Evolutionary conservation across 2,113 vertebrate genomes (phyloP).

Genomic region (Sardina pilchardus): DNA sequence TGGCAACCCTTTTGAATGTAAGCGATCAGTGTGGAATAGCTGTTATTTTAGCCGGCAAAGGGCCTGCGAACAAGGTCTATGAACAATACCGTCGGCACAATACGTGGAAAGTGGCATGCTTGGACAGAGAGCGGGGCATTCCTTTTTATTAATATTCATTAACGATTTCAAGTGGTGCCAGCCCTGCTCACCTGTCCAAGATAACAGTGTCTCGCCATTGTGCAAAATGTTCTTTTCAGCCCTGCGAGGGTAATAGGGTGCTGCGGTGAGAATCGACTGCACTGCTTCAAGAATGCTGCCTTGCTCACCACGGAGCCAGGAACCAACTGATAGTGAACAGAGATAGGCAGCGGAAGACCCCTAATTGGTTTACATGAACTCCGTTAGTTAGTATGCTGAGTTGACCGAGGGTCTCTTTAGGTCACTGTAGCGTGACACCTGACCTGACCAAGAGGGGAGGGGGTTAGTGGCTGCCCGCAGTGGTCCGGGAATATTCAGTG

Average conservation of each 20-base stretch:
- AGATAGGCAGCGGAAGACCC: not conserved
- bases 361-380: not conserved
- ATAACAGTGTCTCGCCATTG: not conserved
- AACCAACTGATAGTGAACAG: not conserved
- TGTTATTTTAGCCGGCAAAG: constrained; percentile 27
- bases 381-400: not conserved
- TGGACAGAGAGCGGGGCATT: constrained; percentile 9
- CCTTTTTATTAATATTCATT: constrained; percentile 12
- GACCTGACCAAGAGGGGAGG: not conserved
- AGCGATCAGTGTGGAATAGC: constrained; percentile 7
- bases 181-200: not conserved
- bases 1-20: constrained; percentile 25
- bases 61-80: not conserved
- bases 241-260: not conserved
- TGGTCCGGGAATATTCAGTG: not conserved
- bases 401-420: not conserved
- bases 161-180: not conserved
- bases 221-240: not conserved
- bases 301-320: not conserved
- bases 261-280: not conserved
- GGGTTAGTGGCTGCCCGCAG: no score
- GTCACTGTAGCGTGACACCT: not conserved
- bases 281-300: not conserved
- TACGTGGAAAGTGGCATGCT: constrained; percentile 10
- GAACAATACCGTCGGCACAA: constrained; percentile 8